These are phyloP conservation scores for Teleiodes luculella DNA, from an alignment of 2,888 invertebrate genomes.

Conservation along the genomic window DNA sequence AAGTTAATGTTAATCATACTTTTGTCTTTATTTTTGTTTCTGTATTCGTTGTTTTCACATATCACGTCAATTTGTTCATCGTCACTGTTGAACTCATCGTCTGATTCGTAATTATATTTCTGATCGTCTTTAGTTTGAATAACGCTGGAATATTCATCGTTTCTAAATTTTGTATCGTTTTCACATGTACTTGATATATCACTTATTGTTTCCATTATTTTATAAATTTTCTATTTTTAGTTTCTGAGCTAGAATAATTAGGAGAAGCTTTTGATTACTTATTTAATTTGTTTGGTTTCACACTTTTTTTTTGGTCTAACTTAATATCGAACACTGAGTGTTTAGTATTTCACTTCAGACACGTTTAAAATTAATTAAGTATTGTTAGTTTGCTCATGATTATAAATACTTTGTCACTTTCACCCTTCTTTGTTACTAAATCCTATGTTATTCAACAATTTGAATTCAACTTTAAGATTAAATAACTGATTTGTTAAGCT, in stretches of 20 bases:
- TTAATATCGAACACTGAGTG: too few relatives aligned
- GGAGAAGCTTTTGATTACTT: too few relatives aligned
- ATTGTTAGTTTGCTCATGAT: too few relatives aligned
- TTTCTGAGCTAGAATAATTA: background rate
- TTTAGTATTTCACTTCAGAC: too few relatives aligned
- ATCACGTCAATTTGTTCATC: conserved; percentile 71
- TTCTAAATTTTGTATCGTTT: conserved; percentile 38
- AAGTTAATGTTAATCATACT: conserved; percentile 35
- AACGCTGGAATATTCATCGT: too few relatives aligned
- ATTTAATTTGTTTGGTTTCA: too few relatives aligned
- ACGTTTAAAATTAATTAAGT: too few relatives aligned
- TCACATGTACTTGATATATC: conserved; percentile 72
- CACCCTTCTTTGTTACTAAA: background rate
- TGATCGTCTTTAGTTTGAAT: conserved; percentile 19
- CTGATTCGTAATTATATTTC: conserved; percentile 46
- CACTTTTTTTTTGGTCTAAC: too few relatives aligned
- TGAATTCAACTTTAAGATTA: too few relatives aligned
- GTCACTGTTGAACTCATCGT: conserved; percentile 66
- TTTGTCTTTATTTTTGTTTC: conserved; percentile 32
- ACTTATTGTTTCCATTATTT: conserved; percentile 53
- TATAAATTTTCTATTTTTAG: background rate
- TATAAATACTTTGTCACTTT: background rate
- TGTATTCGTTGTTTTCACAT: conserved; percentile 61
- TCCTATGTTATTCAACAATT: too few relatives aligned
- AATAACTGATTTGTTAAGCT: too few relatives aligned